A percentile compares a stretch with the other conserved stretches of the same genome.
phyloP scores from a whole-genome alignment of 2,888 invertebrate genomes.

The Clepsis dumicolana region DNA sequence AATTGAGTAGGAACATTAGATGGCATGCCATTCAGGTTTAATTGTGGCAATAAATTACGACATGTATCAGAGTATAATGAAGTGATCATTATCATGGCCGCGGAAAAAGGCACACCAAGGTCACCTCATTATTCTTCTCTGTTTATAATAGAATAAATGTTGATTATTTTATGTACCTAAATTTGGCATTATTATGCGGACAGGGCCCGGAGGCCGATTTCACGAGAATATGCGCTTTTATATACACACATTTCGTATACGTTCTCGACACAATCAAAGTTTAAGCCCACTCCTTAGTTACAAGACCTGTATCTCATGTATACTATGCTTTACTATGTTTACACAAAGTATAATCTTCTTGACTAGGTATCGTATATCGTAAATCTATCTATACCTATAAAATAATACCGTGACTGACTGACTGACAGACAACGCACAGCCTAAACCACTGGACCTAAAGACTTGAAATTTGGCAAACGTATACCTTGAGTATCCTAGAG shows the following conservation, averaged over 20 bases:
- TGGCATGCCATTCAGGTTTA: background rate
- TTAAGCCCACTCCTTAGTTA: background rate
- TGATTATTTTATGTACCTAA: no score
- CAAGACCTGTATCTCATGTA: background rate
- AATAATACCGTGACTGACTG: no score
- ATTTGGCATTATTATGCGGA: no score
- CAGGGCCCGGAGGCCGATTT: background rate
- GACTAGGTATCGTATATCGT: conserved; percentile 4
- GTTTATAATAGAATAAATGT: background rate
- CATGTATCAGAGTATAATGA: background rate
- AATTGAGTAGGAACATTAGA: background rate
- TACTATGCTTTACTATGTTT: conserved; percentile 13
- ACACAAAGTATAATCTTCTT: conserved; percentile 3
- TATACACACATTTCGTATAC: background rate
- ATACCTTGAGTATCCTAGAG: no score
- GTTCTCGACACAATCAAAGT: background rate
- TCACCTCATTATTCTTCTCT: background rate
- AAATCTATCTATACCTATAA: no score
- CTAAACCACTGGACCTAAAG: no score
- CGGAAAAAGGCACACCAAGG: background rate
- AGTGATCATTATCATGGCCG: background rate
- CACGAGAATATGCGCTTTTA: background rate
- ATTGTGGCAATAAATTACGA: background rate
- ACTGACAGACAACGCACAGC: no score
- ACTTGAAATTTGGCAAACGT: no score